Percentiles rank a stretch among this genome's conserved stretches.
Conservation (phyloP, 2,113 vertebrate genomes). For the Caloenas nicobarica region DNA sequence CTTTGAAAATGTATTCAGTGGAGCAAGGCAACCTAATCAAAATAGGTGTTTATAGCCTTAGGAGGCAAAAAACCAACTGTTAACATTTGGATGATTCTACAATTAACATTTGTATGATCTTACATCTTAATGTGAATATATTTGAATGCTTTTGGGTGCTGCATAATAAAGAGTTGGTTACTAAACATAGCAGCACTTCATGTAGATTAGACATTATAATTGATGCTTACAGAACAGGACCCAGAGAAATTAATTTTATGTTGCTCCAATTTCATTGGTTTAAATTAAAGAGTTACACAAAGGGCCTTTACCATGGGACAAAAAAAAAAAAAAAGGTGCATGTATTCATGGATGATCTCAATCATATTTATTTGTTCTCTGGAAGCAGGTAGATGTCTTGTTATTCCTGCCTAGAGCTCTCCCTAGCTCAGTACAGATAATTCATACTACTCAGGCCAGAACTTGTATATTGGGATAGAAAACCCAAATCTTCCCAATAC, state of each 20-base stretch:
- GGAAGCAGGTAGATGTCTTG: neutral
- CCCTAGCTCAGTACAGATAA: neutral
- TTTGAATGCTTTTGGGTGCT: slow-evolving; percentile 44
- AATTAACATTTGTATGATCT: slow-evolving; percentile 9
- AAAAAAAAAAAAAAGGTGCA: neutral
- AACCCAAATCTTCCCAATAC: neutral
- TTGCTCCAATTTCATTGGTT: slow-evolving; percentile 51
- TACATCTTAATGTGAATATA: slow-evolving; percentile 5
- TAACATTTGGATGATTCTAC: neutral
- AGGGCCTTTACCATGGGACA: neutral
- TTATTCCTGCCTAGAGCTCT: neutral
- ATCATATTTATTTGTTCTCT: neutral
- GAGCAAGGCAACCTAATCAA: neutral
- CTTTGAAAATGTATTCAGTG: neutral
- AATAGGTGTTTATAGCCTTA: slow-evolving; percentile 11
- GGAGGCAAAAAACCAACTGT: slow-evolving; percentile 16
- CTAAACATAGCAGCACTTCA: slow-evolving; percentile 54
- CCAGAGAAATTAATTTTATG: slow-evolving; percentile 51
- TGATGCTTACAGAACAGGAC: slow-evolving; percentile 48
- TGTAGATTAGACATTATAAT: slow-evolving; percentile 37
- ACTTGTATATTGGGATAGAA: neutral
- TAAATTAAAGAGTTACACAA: slow-evolving; percentile 44
- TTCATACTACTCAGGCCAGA: neutral
- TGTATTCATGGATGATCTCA: neutral
- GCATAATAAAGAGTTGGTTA: slow-evolving; percentile 13